Conservation (phyloP, 2,888 invertebrate species). For the Lasioglossum morio region DNA sequence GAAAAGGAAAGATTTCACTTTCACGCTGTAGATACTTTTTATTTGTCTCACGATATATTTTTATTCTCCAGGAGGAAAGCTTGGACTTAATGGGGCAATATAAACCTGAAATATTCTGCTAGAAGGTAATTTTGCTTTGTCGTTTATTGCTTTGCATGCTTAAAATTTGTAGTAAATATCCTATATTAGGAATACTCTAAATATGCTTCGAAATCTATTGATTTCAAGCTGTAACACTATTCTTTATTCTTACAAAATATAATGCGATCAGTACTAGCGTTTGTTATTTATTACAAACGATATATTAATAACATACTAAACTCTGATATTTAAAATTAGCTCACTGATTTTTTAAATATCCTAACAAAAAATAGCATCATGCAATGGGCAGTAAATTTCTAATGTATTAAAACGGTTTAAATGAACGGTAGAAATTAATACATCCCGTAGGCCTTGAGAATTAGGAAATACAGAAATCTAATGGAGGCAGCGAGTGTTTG, state of each 20-base stretch:
- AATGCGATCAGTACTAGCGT: background rate
- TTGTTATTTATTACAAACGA: background rate
- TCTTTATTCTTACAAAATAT: background rate
- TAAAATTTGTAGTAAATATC: slow-evolving; percentile 10
- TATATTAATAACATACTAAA: slow-evolving; percentile 8
- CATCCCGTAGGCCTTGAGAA: background rate
- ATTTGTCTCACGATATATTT: slow-evolving; percentile 86
- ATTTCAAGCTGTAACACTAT: slow-evolving; percentile 4
- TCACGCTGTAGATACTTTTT: slow-evolving; percentile 77
- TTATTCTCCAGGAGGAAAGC: slow-evolving; percentile 89
- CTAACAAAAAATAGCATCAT: background rate
- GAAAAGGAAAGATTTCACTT: slow-evolving; percentile 9
- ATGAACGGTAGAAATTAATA: background rate
- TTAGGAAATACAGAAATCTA: background rate
- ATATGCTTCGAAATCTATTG: background rate
- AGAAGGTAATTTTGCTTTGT: slow-evolving; percentile 87
- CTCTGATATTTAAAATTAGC: background rate
- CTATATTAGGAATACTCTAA: background rate
- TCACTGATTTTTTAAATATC: background rate
- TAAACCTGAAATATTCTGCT: slow-evolving; percentile 93
- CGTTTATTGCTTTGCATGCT: slow-evolving; percentile 82
- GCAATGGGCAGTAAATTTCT: background rate
- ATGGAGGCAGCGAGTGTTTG: background rate
- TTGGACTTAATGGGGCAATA: slow-evolving; percentile 92
- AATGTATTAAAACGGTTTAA: background rate